phyloP scores from a whole-genome alignment of 2,113 vertebrate genomes.

The Uria lomvia region DNA sequence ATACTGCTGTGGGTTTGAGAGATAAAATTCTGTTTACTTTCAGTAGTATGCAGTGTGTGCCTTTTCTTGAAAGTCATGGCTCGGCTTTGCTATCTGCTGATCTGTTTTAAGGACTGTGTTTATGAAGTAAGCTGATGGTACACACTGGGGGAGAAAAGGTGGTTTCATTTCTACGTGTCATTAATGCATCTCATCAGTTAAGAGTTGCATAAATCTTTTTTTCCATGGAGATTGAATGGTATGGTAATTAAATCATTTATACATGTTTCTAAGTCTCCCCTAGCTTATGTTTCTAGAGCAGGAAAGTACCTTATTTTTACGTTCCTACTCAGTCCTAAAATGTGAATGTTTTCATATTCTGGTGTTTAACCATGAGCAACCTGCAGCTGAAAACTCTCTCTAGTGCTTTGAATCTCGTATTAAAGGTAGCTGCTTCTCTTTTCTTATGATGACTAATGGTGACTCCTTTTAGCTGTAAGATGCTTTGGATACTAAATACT shows the following conservation, averaged over 20 bases:
- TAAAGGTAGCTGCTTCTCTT: not conserved
- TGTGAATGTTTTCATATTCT: not conserved
- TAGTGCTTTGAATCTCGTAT: not conserved
- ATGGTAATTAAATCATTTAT: not conserved
- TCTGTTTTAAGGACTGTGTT: not conserved
- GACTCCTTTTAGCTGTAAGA: not conserved
- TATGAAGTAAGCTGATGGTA: not conserved
- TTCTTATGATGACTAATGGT: not conserved
- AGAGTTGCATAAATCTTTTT: not conserved
- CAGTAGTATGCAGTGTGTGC: not conserved
- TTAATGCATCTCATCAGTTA: not conserved
- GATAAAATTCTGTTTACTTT: conserved; percentile 62
- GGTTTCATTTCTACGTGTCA: conserved; percentile 20
- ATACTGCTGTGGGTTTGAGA: conserved; percentile 38
- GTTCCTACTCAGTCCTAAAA: not conserved
- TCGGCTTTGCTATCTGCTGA: not conserved
- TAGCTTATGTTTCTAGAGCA: not conserved
- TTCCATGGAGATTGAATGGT: not conserved
- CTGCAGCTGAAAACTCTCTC: not conserved
- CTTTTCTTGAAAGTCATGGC: not conserved
- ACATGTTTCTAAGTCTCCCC: not conserved
- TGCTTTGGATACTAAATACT: not conserved
- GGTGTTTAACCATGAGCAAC: not conserved
- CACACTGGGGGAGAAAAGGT: not conserved
- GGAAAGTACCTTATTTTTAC: not conserved